Percentiles rank a stretch among this genome's conserved stretches.
Evolutionary conservation across 1,140 invertebrate genomes (phyloP).

Genomic region (Nixonia krombeini): DNA sequence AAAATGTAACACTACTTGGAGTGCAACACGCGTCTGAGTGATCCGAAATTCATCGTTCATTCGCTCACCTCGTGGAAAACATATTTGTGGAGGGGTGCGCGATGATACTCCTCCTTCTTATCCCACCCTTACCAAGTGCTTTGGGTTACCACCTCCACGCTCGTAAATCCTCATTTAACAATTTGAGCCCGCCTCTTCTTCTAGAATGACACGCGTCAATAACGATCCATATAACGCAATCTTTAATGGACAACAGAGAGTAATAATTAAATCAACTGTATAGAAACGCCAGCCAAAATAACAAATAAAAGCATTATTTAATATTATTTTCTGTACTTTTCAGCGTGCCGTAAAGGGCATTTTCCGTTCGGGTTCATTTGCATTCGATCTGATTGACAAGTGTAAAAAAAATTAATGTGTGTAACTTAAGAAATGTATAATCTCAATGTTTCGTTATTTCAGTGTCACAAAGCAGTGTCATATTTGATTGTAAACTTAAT

Average conservation of each 20-base stretch:
- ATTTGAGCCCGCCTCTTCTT: constrained; percentile 49
- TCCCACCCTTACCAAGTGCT: constrained; percentile 41
- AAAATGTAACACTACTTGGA: constrained; percentile 19
- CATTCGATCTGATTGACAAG: not conserved
- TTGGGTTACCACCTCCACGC: constrained; percentile 46
- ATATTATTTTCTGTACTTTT: not conserved
- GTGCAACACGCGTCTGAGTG: constrained; percentile 56
- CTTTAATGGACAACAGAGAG: not conserved
- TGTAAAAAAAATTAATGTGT: not conserved
- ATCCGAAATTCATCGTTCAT: constrained; percentile 54
- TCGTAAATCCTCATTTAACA: constrained; percentile 49
- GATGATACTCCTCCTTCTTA: constrained; percentile 51
- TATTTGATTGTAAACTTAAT: no score
- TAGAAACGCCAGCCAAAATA: not conserved
- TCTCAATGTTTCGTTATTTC: no score
- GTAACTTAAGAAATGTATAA: no score
- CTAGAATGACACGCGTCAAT: constrained; percentile 39
- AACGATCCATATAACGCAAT: constrained; percentile 14
- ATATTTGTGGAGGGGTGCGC: constrained; percentile 31
- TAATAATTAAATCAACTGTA: not conserved
- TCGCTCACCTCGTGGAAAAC: constrained; percentile 57
- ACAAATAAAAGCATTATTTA: not conserved
- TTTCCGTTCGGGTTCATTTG: no score
- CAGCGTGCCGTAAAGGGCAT: not conserved
- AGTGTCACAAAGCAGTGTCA: no score